phyloP scores from a whole-genome alignment of 23 tunicate genomes.

The Ciona savignyi region DNA sequence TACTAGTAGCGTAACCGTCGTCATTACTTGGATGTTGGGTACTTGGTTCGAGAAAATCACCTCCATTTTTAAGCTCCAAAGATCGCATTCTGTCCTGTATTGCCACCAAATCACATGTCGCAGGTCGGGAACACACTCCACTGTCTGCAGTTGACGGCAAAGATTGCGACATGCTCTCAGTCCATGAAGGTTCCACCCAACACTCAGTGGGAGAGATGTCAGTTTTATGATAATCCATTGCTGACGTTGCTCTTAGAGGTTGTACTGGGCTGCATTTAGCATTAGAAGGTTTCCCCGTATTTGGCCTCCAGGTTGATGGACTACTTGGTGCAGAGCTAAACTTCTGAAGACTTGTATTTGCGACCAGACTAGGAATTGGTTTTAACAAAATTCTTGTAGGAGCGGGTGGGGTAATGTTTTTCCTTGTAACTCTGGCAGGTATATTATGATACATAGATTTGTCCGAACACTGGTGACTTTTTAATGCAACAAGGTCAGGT shows the following conservation, averaged over 20 bases:
- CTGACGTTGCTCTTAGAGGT: background rate
- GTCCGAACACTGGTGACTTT: background rate
- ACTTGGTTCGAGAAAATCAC: background rate
- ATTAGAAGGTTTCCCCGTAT: background rate
- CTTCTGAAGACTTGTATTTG: conserved; percentile 8
- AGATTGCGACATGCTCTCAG: conserved; percentile 21
- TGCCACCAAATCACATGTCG: conserved; percentile 34
- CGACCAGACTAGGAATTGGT: conserved; percentile 31
- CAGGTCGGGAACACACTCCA: conserved; percentile 68
- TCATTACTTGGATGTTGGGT: background rate
- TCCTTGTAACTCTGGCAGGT: background rate
- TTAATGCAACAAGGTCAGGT: background rate
- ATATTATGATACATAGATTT: background rate
- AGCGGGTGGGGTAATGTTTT: background rate
- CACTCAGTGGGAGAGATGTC: conserved; percentile 11
- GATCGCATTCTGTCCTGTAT: conserved; percentile 16
- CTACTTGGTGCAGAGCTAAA: background rate
- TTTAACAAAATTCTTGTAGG: conserved; percentile 14
- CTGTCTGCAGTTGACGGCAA: conserved; percentile 56
- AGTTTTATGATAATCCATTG: background rate
- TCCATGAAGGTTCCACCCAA: conserved; percentile 69
- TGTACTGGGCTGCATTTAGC: too few relatives aligned
- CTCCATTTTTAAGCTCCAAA: background rate
- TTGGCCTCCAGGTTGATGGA: background rate
- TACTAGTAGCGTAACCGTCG: conserved; percentile 18